Percentiles rank a stretch among this genome's conserved stretches.
Conservation (phyloP, 1,140 invertebrate genomes). For the Solenopsis invicta region DNA sequence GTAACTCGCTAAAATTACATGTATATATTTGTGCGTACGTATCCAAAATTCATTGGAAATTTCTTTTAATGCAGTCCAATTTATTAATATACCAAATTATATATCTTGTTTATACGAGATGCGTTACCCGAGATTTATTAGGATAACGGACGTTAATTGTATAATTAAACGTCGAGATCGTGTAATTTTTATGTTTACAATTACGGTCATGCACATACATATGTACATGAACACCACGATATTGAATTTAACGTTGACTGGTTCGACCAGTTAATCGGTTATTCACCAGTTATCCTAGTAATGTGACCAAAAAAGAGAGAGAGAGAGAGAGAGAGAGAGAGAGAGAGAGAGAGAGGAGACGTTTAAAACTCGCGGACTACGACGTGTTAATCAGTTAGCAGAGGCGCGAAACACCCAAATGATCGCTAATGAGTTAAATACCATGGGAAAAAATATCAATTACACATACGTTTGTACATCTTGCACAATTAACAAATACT, state of each 20-base stretch:
- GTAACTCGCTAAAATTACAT: neutral
- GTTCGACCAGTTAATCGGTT: conserved; percentile 73
- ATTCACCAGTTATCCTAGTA: conserved; percentile 62
- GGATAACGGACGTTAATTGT: neutral
- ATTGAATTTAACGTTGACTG: conserved; percentile 65
- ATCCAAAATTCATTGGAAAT: neutral
- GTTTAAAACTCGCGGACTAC: conserved; percentile 1
- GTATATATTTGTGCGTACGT: neutral
- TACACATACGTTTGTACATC: neutral
- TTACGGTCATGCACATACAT: conserved; percentile 59
- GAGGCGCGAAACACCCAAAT: neutral
- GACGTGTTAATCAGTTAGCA: neutral
- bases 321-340: conserved; percentile 57
- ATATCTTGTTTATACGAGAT: neutral
- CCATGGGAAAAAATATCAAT: conserved; percentile 20
- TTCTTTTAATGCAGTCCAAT: neutral
- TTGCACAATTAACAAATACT: conserved; percentile 27
- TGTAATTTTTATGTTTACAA: conserved; percentile 53
- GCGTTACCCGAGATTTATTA: neutral
- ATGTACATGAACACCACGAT: conserved; percentile 44
- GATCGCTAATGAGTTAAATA: conserved; percentile 18
- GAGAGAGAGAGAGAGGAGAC: conserved; percentile 56
- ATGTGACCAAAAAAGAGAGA: conserved; percentile 41
- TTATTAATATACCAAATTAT: conserved; percentile 5
- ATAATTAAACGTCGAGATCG: neutral